These are phyloP conservation scores for Metaphire vulgaris DNA, from an alignment of 1,140 invertebrate species.

Conservation along the genomic window DNA sequence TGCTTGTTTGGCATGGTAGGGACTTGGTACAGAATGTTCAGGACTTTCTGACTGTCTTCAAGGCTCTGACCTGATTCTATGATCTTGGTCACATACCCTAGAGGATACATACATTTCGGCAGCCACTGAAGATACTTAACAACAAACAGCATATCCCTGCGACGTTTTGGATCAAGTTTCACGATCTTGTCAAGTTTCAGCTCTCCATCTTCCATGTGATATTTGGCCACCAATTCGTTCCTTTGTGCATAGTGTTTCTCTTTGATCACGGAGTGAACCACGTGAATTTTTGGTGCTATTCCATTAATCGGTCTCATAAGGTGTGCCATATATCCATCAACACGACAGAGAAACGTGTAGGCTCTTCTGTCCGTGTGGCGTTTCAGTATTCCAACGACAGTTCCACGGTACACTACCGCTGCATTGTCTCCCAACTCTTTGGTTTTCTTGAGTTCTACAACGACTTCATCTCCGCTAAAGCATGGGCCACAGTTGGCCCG, in stretches of 20 bases:
- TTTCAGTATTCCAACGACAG: constrained; percentile 42
- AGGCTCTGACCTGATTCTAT: constrained; percentile 34
- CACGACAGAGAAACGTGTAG: constrained; percentile 41
- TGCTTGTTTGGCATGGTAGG: constrained; percentile 25
- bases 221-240: constrained; percentile 38
- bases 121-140: constrained; percentile 45
- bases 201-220: constrained; percentile 34
- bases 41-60: constrained; percentile 34
- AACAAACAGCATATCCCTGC: constrained; percentile 39
- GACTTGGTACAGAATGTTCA: constrained; percentile 40
- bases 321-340: constrained; percentile 36
- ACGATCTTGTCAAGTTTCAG: constrained; percentile 37
- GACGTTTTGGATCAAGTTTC: constrained; percentile 33
- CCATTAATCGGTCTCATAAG: constrained; percentile 44
- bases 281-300: constrained; percentile 38
- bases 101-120: constrained; percentile 34
- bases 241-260: constrained; percentile 29
- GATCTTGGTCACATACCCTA: constrained; percentile 42
- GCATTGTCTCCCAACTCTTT: constrained; percentile 21
- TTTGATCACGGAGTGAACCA: constrained; percentile 29
- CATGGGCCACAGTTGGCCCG: constrained; percentile 38
- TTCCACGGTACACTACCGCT: constrained; percentile 28
- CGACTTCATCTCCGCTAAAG: constrained; percentile 41
- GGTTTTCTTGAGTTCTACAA: constrained; percentile 36
- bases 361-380: constrained; percentile 34